phyloP scores from a whole-genome alignment of 2,797 vertebrate genomes.

The Sebastes diploproa region DNA sequence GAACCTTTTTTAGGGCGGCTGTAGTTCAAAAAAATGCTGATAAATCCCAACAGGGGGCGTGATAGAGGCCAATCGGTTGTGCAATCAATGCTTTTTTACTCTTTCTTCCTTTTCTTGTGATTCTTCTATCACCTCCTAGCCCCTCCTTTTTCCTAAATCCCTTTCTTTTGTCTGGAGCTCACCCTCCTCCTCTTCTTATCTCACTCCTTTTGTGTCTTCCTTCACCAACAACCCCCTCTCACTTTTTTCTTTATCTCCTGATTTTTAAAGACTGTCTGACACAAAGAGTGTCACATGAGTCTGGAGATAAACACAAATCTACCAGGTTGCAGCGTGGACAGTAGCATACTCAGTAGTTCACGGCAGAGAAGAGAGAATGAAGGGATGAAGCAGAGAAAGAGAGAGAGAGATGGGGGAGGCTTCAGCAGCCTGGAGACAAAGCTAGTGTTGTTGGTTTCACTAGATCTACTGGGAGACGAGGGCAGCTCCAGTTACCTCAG shows the following conservation, averaged over 20 bases:
- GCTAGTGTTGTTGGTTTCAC: conserved; percentile 57
- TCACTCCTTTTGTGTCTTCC: not conserved
- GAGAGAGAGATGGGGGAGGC: not conserved
- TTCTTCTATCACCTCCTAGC: not conserved
- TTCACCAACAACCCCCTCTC: not conserved
- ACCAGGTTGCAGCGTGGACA: not conserved
- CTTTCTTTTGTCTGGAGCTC: not conserved
- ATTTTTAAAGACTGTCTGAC: not conserved
- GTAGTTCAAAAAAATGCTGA: not conserved
- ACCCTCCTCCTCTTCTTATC: not conserved
- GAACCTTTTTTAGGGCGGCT: not conserved
- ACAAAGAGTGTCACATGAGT: not conserved
- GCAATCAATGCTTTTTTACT: not conserved
- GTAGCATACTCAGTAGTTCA: not conserved
- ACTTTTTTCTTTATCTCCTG: not conserved
- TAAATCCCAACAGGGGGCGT: conserved; percentile 10
- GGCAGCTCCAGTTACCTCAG: conserved; percentile 45
- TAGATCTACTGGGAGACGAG: conserved; percentile 41
- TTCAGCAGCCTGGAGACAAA: conserved; percentile 34
- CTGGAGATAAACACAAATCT: not conserved
- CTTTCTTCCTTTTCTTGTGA: not conserved
- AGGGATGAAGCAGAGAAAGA: not conserved
- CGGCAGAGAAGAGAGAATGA: not conserved
- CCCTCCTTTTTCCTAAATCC: not conserved
- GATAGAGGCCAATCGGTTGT: not conserved